Base-by-base conservation (phyloP, 2,888 invertebrate species). In the Aradus depressus region DNA sequence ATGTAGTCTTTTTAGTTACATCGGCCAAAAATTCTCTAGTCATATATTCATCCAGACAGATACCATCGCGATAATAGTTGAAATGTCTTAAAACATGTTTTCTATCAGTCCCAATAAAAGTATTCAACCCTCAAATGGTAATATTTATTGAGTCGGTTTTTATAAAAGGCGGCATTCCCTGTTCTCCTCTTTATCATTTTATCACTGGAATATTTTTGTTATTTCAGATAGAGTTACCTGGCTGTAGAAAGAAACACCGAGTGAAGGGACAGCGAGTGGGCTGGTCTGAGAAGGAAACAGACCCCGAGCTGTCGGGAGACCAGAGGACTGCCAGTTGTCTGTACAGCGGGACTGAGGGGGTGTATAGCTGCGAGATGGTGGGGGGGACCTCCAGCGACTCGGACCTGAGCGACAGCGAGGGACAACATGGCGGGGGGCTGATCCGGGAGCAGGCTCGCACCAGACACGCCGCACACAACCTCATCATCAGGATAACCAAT, bases 371-470 rank as follows among this genome's bases (percentile, higher is more conserved):
- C 38, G 38, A 38, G n/a, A n/a, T n/a, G n/a, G 21, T 38, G 14
- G 23, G 47, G 38, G 28, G 32, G 3, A 39, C 48, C 16, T 52
- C 56, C 41, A 61, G 60, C 50, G 61, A 62, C 38, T 62, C 62
- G 1, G 61, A 61, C 32, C 51, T 55, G 22, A 61, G 61, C 16
- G 62, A 62, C 41, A 53, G 59, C 4, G 62, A 62, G 43, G 57
- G 55, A 12, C 55, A 56, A 2, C 55, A 52, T 25, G 50, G 44
- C 10, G 39, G 52, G 8, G 53, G 53, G 44, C 34, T 63, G n/a
- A 62, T 64, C 49, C 60, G 65, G 34, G 56, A 61, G 14, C 65
- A 65, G 52, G 63, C 66, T 18, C 67, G 65, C 56, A 67, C 70
- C 5, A 63, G 71, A 16, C 67, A 68, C 51, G 62, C 64, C 58